Percentiles rank a stretch among this genome's conserved stretches.
Evolutionary conservation across 2,113 vertebrate species (phyloP).

Genomic region (Australoheros scitulus): DNA sequence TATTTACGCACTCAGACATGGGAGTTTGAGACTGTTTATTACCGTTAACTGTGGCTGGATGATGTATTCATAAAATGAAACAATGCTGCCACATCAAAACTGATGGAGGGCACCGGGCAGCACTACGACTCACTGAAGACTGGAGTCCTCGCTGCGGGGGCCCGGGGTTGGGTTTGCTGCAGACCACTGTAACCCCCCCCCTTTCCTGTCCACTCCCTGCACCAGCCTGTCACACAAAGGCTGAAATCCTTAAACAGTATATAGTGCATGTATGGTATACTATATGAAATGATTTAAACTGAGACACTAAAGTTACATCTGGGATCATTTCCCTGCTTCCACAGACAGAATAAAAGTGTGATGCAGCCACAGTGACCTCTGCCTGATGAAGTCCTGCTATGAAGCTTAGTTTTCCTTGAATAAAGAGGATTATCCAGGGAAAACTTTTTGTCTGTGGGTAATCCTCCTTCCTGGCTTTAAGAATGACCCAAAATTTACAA

Average conservation of each 20-base stretch:
- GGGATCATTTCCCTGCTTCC: not conserved
- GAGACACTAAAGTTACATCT: not conserved
- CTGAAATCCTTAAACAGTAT: not conserved
- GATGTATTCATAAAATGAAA: not conserved
- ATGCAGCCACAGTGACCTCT: not conserved
- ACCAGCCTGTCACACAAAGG: no score
- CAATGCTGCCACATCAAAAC: not conserved
- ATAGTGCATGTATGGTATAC: not conserved
- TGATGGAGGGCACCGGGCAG: no score
- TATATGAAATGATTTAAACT: not conserved
- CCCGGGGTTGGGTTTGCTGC: not conserved
- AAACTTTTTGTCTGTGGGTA: not conserved
- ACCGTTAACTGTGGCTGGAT: no score
- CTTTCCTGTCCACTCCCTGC: not conserved
- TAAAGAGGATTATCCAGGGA: not conserved
- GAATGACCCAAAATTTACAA: not conserved
- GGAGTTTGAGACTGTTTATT: no score
- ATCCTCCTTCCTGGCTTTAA: not conserved
- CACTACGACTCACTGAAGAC: not conserved
- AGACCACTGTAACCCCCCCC: rapidly evolving
- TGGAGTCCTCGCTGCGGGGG: no score
- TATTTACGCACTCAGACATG: no score
- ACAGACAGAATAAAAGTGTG: not conserved
- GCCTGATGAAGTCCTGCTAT: not conserved
- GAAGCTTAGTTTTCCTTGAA: not conserved